Conservation (phyloP, 2,797 vertebrate species). For the Hippopotamyrus pictus region DNA sequence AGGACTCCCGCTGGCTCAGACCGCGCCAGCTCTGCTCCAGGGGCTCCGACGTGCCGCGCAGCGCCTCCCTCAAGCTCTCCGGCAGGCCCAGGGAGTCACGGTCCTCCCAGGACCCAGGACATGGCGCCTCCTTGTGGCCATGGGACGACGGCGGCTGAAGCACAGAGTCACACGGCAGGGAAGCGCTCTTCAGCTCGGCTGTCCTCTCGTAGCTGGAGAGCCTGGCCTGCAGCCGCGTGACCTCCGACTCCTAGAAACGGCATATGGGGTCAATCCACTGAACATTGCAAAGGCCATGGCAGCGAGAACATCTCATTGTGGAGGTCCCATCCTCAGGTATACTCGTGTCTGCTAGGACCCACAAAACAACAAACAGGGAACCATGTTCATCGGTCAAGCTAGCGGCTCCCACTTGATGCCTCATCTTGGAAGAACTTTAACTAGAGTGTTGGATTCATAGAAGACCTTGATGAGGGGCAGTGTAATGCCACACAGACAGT, state of each 20-base stretch:
- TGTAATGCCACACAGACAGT: not conserved
- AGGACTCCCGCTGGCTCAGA: conserved; percentile 37
- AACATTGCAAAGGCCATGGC: not conserved
- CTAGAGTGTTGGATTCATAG: not conserved
- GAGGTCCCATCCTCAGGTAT: not conserved
- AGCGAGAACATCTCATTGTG: not conserved
- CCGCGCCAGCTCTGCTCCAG: conserved; percentile 16
- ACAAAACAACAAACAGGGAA: not conserved
- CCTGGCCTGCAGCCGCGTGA: conserved; percentile 62
- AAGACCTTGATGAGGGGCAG: not conserved
- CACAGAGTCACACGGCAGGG: not conserved
- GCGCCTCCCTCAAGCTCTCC: conserved; percentile 45
- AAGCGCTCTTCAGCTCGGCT: conserved; percentile 43
- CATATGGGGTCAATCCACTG: not conserved
- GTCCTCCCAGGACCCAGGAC: conserved; percentile 44
- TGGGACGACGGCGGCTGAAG: not conserved
- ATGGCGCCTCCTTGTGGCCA: conserved; percentile 35
- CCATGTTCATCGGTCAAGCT: not conserved
- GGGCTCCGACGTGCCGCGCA: conserved; percentile 29
- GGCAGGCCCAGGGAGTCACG: conserved; percentile 60
- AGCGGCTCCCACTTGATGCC: not conserved
- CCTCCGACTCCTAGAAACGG: conserved; percentile 60
- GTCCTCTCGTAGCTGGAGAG: conserved; percentile 58
- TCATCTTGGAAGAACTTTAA: not conserved
- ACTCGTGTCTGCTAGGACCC: not conserved